Percentiles rank a stretch among this genome's conserved stretches.
phyloP scores from a whole-genome alignment of 1,140 invertebrate species.

The Rhopalosiphum padi region DNA sequence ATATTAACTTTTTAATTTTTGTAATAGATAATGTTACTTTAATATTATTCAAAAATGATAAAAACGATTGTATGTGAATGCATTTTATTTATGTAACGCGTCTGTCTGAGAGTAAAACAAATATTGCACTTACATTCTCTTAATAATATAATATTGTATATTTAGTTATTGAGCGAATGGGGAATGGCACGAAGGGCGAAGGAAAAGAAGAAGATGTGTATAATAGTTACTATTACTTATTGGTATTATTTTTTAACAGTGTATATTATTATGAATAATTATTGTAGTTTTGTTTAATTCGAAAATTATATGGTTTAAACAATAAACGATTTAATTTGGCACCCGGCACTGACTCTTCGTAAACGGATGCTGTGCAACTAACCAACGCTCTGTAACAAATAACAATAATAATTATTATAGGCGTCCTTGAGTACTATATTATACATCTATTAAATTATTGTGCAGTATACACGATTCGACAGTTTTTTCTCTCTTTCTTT shows the following conservation, averaged over 20 bases:
- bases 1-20: background rate
- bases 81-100: background rate
- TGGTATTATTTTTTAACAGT: constrained; percentile 9
- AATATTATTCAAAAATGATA: background rate
- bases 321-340: constrained; percentile 37
- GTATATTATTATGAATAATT: background rate
- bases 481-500: constrained; percentile 29
- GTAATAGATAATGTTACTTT: background rate
- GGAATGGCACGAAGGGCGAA: background rate
- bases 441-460: constrained; percentile 33
- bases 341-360: background rate
- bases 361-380: constrained; percentile 31
- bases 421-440: constrained; percentile 36
- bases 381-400: background rate
- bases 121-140: background rate
- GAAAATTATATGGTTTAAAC: constrained; percentile 24
- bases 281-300: constrained; percentile 9
- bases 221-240: background rate
- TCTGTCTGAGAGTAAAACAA: background rate
- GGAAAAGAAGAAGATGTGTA: background rate
- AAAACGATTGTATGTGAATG: no score
- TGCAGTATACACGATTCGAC: background rate
- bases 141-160: background rate
- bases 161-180: background rate
- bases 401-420: constrained; percentile 43